A percentile compares a stretch with the other conserved stretches of the same genome.
Evolutionary conservation across 2,113 vertebrate species (phyloP).

Genomic region (Naja naja): DNA sequence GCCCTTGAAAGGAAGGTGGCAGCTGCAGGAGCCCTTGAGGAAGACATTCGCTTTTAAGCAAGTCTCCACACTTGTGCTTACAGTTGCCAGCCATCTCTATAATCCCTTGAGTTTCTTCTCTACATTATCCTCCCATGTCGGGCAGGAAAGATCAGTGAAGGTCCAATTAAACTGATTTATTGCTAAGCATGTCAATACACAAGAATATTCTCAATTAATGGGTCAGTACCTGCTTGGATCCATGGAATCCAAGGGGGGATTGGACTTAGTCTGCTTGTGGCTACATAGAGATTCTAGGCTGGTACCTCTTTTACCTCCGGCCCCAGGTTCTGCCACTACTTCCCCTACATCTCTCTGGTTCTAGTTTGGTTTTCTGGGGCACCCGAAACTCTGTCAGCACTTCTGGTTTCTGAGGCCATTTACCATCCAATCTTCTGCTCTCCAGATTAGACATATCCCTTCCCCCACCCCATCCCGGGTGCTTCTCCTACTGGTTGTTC

Average conservation of each 20-base stretch:
- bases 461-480: not conserved
- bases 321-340: not conserved
- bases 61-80: not conserved
- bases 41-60: not conserved
- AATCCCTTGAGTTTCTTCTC: not conserved
- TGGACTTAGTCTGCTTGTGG: not conserved
- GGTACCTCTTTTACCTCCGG: not conserved
- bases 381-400: not conserved
- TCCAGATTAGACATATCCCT: not conserved
- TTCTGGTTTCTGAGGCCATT: not conserved
- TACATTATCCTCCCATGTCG: not conserved
- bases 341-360: not conserved
- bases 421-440: not conserved
- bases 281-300: not conserved
- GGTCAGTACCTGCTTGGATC: not conserved
- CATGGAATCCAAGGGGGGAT: not conserved
- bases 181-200: not conserved
- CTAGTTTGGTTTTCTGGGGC: not conserved
- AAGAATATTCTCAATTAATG: not conserved
- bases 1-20: not conserved
- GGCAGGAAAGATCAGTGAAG: not conserved
- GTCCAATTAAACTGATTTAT: not conserved
- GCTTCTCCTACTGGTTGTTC: not conserved
- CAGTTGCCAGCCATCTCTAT: not conserved
- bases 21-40: not conserved